These are phyloP conservation scores for Peucedramus taeniatus DNA, from an alignment of 2,113 vertebrate genomes.

Conservation along the genomic window DNA sequence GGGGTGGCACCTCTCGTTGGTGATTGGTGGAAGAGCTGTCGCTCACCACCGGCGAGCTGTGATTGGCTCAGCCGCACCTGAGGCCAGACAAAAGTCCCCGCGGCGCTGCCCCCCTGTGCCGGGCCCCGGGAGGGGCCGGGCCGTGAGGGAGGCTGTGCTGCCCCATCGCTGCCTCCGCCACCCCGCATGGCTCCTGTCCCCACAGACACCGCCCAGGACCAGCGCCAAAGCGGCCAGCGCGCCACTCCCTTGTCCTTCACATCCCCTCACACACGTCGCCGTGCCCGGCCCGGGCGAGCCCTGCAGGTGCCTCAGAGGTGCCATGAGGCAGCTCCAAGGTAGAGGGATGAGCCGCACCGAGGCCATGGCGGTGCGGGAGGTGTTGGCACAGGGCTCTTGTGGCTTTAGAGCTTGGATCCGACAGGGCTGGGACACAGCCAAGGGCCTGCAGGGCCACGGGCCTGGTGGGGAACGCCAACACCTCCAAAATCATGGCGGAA, in stretches of 20 bases:
- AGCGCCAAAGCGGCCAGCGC: rapidly evolving
- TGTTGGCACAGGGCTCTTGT: rapidly evolving
- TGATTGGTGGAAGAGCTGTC: neutral
- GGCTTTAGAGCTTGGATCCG: rapidly evolving
- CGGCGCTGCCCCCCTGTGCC: rapidly evolving
- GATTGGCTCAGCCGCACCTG: neutral
- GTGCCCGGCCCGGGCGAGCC: rapidly evolving
- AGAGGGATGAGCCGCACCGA: rapidly evolving
- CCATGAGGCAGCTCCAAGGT: rapidly evolving
- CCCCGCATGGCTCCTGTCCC: rapidly evolving
- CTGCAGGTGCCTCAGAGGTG: neutral
- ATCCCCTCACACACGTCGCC: rapidly evolving
- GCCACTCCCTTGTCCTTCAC: too few species aligned
- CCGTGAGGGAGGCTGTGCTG: rapidly evolving
- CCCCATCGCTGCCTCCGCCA: rapidly evolving
- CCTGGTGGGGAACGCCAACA: rapidly evolving
- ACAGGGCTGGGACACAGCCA: rapidly evolving
- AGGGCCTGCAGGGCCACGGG: rapidly evolving
- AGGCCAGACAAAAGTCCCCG: conserved; percentile 8
- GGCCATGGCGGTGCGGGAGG: rapidly evolving
- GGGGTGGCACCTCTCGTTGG: rapidly evolving
- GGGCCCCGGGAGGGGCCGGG: rapidly evolving
- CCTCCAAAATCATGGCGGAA: rapidly evolving
- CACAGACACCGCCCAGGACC: rapidly evolving
- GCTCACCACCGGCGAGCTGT: rapidly evolving